Evolutionary conservation across 2,888 invertebrate genomes (phyloP), one percentile per base, ranked within the genome.

Genomic region (Schizotus pectinicornis): DNA sequence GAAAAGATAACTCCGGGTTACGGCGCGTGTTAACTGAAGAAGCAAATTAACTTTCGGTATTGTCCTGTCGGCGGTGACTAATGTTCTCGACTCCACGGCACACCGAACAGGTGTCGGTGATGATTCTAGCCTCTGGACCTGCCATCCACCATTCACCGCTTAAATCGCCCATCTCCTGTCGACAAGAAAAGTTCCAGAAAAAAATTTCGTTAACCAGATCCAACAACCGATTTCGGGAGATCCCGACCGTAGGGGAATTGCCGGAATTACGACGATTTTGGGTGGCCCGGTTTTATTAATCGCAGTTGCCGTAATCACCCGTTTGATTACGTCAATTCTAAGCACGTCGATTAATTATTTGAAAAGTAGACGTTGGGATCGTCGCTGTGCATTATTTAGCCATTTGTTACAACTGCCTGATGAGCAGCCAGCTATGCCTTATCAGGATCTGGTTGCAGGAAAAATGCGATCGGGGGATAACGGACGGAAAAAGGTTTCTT

Each of bases 11-110:
- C 65, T 62, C 38, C 57, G 63, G 65, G 63, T 56, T 67, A 63
- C 60, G 56, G 58, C 59, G 67, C 62, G 67, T 75, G 72, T 74
- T 72, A 74, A 75, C 71, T 74, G 72, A 72, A 75, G 74, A 71
- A 75, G 74, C 74, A 75, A 75, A 76, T 77, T 74, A 75, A 74
- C 74, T 75, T 76, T 75, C 72, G 74, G 75, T 74, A 74, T 76
- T 77, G 75, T 75, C 72, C 74, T 77, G 76, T 76, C 75, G 60
- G 60, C 56, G 56, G 70, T 75, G 75, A 76, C 69, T 76, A 76
- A 76, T 76, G 76, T 74, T 74, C 69, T 64, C 49, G 61, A 53
- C 64, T 50, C 50, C 42, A 12, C 49, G 39, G 43, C 38, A 62
- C 58, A 62, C 50, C 49, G 65, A 71, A 71, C 72, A 74, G 72